These are phyloP conservation scores for Fratercula arctica DNA, from an alignment of 2,797 vertebrate species.

Conservation along the genomic window DNA sequence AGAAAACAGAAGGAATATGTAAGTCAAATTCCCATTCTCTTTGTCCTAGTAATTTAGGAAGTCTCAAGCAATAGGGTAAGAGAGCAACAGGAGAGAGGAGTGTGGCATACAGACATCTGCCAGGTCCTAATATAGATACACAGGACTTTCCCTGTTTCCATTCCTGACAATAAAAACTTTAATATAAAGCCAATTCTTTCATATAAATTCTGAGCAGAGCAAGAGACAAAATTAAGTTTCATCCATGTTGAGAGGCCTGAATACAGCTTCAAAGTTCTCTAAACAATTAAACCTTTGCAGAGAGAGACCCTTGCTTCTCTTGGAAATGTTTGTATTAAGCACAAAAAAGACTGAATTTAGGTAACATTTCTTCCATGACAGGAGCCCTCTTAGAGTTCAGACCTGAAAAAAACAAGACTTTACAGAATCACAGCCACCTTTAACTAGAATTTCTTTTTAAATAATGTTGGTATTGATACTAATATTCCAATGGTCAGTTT, in stretches of 20 bases:
- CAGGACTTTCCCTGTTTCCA: background rate
- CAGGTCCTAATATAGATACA: background rate
- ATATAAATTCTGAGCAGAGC: background rate
- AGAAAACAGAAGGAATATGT: background rate
- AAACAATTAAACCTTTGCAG: background rate
- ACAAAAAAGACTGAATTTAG: background rate
- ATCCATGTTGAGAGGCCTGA: background rate
- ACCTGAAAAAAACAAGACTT: background rate
- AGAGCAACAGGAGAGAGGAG: background rate
- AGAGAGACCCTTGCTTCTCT: background rate
- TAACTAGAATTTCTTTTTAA: background rate
- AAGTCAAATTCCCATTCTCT: background rate
- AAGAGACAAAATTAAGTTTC: background rate
- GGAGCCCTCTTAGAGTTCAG: background rate
- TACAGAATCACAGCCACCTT: background rate
- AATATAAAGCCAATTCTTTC: background rate
- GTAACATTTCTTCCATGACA: background rate
- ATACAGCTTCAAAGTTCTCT: background rate
- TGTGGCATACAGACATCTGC: background rate
- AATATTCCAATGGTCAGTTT: background rate
- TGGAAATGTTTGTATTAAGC: background rate
- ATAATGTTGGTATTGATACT: background rate
- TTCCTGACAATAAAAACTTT: background rate
- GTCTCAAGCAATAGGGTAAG: background rate
- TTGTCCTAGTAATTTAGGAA: background rate